Conservation (phyloP, 2,113 vertebrate species). For the Ameiurus melas region DNA sequence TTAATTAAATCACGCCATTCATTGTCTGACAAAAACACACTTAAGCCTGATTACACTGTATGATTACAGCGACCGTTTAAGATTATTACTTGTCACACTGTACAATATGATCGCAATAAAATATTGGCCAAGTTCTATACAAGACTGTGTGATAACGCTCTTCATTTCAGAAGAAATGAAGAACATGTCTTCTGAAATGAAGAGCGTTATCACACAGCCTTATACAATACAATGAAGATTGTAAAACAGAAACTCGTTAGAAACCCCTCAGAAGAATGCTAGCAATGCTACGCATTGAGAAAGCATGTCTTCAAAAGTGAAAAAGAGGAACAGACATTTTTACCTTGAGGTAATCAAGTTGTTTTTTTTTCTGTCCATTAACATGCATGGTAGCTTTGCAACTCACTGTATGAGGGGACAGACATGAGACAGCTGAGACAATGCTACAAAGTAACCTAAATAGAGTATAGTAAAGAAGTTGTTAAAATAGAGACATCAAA, state of each 20-base stretch:
- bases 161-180: not conserved
- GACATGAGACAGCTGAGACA: not conserved
- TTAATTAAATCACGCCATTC: slow-evolving; percentile 12
- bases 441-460: not conserved
- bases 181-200: too few relatives aligned
- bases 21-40: slow-evolving; percentile 7
- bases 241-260: not conserved
- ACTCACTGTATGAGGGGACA: not conserved
- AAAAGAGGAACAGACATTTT: not conserved
- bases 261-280: not conserved
- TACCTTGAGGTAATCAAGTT: not conserved
- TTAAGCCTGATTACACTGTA: slow-evolving; percentile 1
- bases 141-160: not conserved
- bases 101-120: not conserved
- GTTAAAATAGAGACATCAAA: not conserved
- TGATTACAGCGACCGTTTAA: not conserved
- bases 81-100: not conserved
- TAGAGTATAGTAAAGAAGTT: not conserved
- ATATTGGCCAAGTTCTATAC: not conserved
- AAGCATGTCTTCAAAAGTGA: not conserved
- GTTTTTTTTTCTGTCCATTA: not conserved
- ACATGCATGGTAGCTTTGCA: not conserved
- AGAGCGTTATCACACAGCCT: too few relatives aligned
- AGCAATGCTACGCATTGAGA: not conserved
- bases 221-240: not conserved